Percentiles rank a stretch among this genome's conserved stretches.
These are phyloP conservation scores for Calyptommatus sinebrachiatus DNA, from an alignment of 2,113 vertebrate genomes.

Conservation along the genomic window DNA sequence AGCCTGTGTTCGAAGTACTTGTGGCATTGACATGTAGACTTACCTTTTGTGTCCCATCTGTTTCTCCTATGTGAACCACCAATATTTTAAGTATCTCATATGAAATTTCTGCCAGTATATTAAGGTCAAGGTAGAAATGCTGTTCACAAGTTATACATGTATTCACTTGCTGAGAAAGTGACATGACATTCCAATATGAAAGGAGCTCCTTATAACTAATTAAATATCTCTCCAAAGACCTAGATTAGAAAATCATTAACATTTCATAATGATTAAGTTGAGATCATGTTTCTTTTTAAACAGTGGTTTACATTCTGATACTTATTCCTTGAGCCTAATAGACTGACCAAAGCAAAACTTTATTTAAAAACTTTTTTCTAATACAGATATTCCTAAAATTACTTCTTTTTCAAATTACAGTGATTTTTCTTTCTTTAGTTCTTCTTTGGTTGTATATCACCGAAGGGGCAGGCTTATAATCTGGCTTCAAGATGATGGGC, in stretches of 20 bases:
- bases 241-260: not conserved
- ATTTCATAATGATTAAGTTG: not conserved
- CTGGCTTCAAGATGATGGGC: too few species aligned
- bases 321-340: not conserved
- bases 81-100: not conserved
- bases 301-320: not conserved
- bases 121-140: not conserved
- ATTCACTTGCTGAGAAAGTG: not conserved
- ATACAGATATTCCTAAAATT: too few species aligned
- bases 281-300: not conserved
- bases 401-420: too few species aligned
- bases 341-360: too few species aligned
- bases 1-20: too few species aligned
- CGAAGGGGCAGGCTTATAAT: too few species aligned
- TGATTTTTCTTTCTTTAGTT: too few species aligned
- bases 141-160: not conserved
- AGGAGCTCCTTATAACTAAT: not conserved
- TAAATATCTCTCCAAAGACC: not conserved
- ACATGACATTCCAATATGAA: not conserved
- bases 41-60: too few species aligned
- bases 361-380: too few species aligned
- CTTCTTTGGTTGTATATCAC: too few species aligned
- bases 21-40: too few species aligned
- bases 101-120: not conserved
- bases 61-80: too few species aligned